phyloP scores from a whole-genome alignment of 1,140 invertebrate genomes.

The Drosophila repleta region DNA sequence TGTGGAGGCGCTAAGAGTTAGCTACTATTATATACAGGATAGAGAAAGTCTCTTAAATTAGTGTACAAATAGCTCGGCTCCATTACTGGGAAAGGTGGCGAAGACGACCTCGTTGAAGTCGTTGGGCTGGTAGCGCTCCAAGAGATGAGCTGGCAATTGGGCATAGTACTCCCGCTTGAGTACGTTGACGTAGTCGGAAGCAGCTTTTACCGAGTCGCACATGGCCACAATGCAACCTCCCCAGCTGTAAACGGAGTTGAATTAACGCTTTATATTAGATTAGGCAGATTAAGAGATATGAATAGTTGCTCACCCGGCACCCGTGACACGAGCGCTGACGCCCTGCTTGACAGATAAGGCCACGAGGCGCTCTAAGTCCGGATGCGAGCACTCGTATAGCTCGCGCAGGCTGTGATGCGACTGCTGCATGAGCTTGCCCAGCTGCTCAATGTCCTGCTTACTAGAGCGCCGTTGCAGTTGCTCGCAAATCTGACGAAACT shows the following conservation, averaged over 20 bases:
- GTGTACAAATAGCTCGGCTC: conserved; percentile 84
- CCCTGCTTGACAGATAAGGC: conserved; percentile 89
- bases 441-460: conserved; percentile 68
- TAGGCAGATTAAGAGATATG: not conserved
- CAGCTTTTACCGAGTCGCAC: conserved; percentile 87
- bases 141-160: conserved; percentile 82
- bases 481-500: conserved; percentile 87
- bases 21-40: conserved; percentile 39
- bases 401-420: conserved; percentile 94
- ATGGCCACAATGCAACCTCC: conserved; percentile 97
- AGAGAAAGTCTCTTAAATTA: conserved; percentile 19
- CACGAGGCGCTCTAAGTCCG: conserved; percentile 93
- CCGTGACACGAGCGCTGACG: conserved; percentile 95
- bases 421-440: conserved; percentile 94
- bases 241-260: conserved; percentile 88
- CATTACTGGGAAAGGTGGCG: conserved; percentile 85
- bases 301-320: conserved; percentile 89
- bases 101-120: conserved; percentile 85
- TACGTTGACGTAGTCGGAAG: conserved; percentile 88
- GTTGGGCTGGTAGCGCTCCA: conserved; percentile 70
- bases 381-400: conserved; percentile 97
- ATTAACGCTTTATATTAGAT: conserved; percentile 8
- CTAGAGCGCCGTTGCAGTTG: conserved; percentile 55
- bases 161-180: conserved; percentile 90
- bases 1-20: conserved; percentile 29